Conservation (phyloP, 2,113 vertebrate genomes). For the Neopipo cinnamomea region DNA sequence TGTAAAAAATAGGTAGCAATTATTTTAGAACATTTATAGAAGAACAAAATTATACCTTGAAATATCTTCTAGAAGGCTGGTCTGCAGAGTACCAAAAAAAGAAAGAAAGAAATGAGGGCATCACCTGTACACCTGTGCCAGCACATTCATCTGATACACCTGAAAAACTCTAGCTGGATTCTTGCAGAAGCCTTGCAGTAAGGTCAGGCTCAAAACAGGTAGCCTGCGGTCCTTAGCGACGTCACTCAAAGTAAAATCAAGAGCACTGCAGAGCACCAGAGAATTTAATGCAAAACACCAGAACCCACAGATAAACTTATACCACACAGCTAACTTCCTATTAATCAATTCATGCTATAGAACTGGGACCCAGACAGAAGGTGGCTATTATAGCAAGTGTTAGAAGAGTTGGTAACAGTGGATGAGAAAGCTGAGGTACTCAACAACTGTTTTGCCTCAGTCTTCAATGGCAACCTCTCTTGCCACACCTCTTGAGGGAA, state of each 20-base stretch:
- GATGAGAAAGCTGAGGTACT: fast-evolving
- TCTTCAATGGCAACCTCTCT: not conserved
- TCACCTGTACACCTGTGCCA: not conserved
- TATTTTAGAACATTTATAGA: not conserved
- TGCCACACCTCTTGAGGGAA: not conserved
- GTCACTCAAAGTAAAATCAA: not conserved
- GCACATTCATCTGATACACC: not conserved
- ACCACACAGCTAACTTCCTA: not conserved
- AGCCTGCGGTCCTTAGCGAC: not conserved
- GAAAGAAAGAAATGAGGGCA: not conserved
- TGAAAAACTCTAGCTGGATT: not conserved
- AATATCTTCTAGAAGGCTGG: not conserved
- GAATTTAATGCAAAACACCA: not conserved
- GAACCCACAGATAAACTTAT: not conserved
- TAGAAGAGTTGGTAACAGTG: fast-evolving
- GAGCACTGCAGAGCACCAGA: not conserved
- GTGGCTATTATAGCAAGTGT: not conserved
- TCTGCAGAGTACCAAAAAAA: not conserved
- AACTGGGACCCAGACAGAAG: not conserved
- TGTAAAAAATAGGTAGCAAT: not conserved
- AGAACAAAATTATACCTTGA: not conserved
- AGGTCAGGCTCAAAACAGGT: not conserved
- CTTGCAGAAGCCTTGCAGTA: not conserved
- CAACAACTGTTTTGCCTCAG: not conserved
- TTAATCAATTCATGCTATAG: not conserved